phyloP scores from a whole-genome alignment of 2,888 invertebrate species.

The Dolichopus griseipennis region DNA sequence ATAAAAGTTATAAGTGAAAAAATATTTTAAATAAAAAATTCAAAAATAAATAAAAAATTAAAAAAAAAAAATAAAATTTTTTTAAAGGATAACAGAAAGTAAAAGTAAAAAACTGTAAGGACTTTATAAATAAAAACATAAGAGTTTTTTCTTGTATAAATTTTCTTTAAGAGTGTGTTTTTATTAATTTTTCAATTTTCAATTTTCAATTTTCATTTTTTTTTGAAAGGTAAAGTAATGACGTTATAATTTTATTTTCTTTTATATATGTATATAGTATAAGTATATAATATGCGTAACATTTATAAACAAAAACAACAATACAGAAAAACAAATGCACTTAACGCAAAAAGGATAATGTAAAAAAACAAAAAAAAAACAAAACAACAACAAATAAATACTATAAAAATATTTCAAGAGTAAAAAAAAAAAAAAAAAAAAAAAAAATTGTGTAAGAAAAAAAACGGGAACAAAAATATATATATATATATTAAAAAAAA shows the following conservation, averaged over 20 bases:
- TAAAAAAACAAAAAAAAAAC: constrained; percentile 12
- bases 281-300: not conserved
- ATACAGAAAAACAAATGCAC: not conserved
- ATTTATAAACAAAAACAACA: not conserved
- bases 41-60: not conserved
- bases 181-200: not conserved
- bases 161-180: no score
- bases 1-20: no score
- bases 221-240: not conserved
- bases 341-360: not conserved
- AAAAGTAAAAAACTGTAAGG: no score
- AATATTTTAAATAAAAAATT: not conserved
- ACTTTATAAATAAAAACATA: no score
- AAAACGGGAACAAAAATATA: constrained; percentile 21
- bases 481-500: constrained; percentile 23
- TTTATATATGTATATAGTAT: not conserved
- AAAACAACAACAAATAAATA: constrained; percentile 17
- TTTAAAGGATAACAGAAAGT: not conserved
- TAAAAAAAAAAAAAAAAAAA: not conserved
- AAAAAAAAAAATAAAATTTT: not conserved
- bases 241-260: not conserved
- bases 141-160: no score
- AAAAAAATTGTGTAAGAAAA: constrained; percentile 9
- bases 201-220: not conserved
- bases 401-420: constrained; percentile 16